Base-by-base conservation (phyloP, 2,888 invertebrate genomes). In the Eretmocerus hayati region DNA sequence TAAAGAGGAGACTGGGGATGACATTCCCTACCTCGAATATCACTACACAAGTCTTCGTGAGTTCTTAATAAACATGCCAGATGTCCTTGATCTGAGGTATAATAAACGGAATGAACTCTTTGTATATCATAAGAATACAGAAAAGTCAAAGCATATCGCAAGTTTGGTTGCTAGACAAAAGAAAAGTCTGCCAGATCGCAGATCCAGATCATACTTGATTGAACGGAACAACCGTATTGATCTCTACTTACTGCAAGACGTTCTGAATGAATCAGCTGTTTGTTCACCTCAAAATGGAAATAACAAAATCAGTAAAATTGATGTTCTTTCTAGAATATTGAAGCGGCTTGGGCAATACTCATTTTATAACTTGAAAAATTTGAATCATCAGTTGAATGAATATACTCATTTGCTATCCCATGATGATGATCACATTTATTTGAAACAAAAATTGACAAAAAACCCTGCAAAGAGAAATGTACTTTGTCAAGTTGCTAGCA, bases 21-120 rank as follows among this genome's bases (percentile, higher is more conserved):
- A 30, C 21, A 53, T 53, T 20, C 53, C 53, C 6, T 50, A 23
- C 21, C 36, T 20, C 35, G 50, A 53, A 15, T 53, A 42, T 37
- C 21, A 47, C 16, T 50, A 31, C 20, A 46, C 43, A 44, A 47
- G 35, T 30, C 42, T 53, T 11, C 38, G 32, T 35, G 44, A 47
- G 2, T 53, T 53, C 38, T 39, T 47, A 22, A 16, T 1, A 5
- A 44, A 36, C 36, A 47, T 53, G 42, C 43, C 40, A 19, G 49
- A 53, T 9, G 35, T 44, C n/a, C 5, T 49, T 6, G 1, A 22
- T 11, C 30, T 53, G 3, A 30, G 8, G 5, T 23, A 15, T 2
- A 49, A 46, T 33, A 16, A 38, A 15, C 33, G 38, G 1, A 41
- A 44, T 5, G 5, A 44, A 20, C 21, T 46, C 3, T 53, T 44